phyloP scores from a whole-genome alignment of 2,888 invertebrate species.

The Campoplex nolae region DNA sequence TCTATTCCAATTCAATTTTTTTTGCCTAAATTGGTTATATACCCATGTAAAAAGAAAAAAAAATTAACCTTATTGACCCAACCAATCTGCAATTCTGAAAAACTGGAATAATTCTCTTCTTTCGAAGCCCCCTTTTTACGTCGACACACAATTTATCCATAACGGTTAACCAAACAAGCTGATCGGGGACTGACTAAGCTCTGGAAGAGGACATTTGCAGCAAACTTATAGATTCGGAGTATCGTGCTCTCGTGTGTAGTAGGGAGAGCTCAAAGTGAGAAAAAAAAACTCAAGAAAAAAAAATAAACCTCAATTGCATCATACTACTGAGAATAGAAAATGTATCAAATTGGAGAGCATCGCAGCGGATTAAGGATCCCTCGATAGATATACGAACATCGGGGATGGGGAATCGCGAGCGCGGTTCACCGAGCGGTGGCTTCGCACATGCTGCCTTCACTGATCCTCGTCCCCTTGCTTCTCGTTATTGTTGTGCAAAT shows the following conservation, averaged over 20 bases:
- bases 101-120: neutral
- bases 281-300: constrained; percentile 46
- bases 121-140: neutral
- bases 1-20: neutral
- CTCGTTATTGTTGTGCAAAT: constrained; percentile 83
- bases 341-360: constrained; percentile 82
- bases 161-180: neutral
- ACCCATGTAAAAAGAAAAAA: neutral
- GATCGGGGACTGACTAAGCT: neutral
- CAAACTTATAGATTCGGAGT: neutral
- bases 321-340: constrained; percentile 76
- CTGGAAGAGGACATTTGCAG: neutral
- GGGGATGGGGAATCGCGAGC: constrained; percentile 24
- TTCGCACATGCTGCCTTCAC: constrained; percentile 80
- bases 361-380: constrained; percentile 79
- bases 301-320: constrained; percentile 73
- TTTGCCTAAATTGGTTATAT: neutral
- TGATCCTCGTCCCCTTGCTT: constrained; percentile 75
- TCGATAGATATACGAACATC: constrained; percentile 64
- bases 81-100: neutral
- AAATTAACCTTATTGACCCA: neutral
- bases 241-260: constrained; percentile 20
- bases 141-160: neutral
- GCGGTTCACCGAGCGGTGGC: constrained; percentile 74
- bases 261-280: constrained; percentile 42